Conservation (phyloP, 2,888 invertebrate species). For the Drosophila melanosoma region DNA sequence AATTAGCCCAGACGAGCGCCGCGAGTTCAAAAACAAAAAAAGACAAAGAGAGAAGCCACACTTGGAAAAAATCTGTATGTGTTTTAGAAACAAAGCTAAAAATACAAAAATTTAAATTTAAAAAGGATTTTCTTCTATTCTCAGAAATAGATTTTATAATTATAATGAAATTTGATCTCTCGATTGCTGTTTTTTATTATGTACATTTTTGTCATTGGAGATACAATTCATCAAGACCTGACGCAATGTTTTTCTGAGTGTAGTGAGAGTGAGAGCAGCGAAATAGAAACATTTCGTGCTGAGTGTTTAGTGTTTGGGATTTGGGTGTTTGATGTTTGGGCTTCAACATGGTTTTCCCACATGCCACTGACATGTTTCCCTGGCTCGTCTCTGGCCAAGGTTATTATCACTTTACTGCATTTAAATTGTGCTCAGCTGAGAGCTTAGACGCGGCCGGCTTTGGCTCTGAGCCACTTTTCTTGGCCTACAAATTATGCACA, state of each 20-base stretch:
- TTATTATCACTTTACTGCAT: constrained; percentile 53
- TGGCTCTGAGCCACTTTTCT: constrained; percentile 61
- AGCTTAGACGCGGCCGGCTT: not conserved
- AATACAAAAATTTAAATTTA: not conserved
- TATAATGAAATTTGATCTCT: too few relatives aligned
- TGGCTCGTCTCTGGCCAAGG: constrained; percentile 61
- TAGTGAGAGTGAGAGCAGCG: not conserved
- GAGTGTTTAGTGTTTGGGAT: not conserved
- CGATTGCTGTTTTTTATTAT: too few relatives aligned
- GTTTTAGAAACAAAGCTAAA: not conserved
- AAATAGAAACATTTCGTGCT: not conserved
- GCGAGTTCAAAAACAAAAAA: constrained; percentile 4
- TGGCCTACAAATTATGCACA: constrained; percentile 77
- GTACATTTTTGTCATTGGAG: not conserved
- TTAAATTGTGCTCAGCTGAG: constrained; percentile 19
- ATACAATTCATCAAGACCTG: too few relatives aligned
- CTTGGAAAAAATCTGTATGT: not conserved
- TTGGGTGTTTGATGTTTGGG: constrained; percentile 16
- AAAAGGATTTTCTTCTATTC: not conserved
- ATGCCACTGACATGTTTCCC: constrained; percentile 69
- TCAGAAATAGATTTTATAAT: too few relatives aligned
- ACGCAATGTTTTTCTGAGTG: not conserved
- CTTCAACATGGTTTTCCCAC: constrained; percentile 63
- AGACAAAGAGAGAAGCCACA: not conserved
- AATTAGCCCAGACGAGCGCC: constrained; percentile 60